Evolutionary conservation across 2,888 invertebrate species (phyloP).

Genomic region (Brassicogethes aeneus): DNA sequence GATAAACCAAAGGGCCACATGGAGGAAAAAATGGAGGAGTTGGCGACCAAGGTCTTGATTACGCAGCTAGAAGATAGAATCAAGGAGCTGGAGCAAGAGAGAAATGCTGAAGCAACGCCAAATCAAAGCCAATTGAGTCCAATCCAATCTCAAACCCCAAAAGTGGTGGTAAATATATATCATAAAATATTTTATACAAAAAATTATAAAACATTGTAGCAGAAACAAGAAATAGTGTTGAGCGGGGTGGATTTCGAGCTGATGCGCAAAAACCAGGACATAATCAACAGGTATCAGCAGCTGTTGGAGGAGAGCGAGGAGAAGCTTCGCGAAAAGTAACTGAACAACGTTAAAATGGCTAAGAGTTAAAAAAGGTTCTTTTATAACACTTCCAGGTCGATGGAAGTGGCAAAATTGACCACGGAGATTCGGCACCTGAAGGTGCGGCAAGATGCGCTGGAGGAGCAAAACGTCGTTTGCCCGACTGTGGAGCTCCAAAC

Average conservation of each 20-base stretch:
- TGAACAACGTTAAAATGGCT: constrained; percentile 5
- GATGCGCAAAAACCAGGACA: too few relatives aligned
- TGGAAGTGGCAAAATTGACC: constrained; percentile 25
- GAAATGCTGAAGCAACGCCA: too few relatives aligned
- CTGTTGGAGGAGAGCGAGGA: constrained; percentile 23
- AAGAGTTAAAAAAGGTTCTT: not conserved
- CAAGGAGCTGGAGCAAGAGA: constrained; percentile 26
- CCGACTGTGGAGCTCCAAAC: constrained; percentile 28
- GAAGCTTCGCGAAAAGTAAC: constrained; percentile 25
- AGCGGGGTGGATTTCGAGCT: too few relatives aligned
- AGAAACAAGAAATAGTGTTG: too few relatives aligned
- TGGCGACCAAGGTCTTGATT: constrained; percentile 26
- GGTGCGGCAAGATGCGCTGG: constrained; percentile 24
- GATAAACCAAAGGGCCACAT: too few relatives aligned
- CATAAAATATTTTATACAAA: constrained; percentile 13
- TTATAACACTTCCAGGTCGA: too few relatives aligned
- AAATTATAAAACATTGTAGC: constrained; percentile 13
- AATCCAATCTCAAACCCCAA: constrained; percentile 15
- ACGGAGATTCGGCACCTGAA: constrained; percentile 28
- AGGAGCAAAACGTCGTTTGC: constrained; percentile 25
- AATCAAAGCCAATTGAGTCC: not conserved
- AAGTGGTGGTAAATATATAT: constrained; percentile 18
- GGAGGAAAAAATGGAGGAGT: constrained; percentile 27
- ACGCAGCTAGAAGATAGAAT: constrained; percentile 30
- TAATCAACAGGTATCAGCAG: constrained; percentile 20